These are phyloP conservation scores for Actinia equina DNA, from an alignment of 64 coral and sea anemone genomes.

Conservation along the genomic window DNA sequence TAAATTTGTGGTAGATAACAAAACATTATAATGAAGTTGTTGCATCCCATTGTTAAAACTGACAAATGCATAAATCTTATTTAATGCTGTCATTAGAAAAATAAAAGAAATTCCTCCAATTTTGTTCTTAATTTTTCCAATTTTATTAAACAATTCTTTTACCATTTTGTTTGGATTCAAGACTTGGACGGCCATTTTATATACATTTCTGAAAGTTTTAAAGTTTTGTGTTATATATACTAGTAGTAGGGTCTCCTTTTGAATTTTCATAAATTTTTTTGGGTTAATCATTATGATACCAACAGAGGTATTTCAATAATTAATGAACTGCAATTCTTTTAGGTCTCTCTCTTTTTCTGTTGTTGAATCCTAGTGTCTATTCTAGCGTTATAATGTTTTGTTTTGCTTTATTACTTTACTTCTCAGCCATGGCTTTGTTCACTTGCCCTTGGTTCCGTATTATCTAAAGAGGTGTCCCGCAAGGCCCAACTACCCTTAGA, in stretches of 20 bases:
- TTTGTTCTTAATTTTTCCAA: background rate
- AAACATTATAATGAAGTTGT: too few species aligned
- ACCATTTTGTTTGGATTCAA: background rate
- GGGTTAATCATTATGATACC: background rate
- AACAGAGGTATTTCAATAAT: background rate
- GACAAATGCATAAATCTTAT: too few species aligned
- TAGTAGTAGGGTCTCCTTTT: background rate
- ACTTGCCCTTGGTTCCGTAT: background rate
- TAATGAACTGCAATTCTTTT: background rate
- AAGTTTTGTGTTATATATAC: background rate
- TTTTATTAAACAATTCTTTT: background rate
- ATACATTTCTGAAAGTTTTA: background rate
- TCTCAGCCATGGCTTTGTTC: background rate
- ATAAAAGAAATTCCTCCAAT: too few species aligned
- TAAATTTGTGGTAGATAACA: too few species aligned
- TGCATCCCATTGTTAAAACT: too few species aligned
- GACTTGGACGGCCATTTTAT: background rate
- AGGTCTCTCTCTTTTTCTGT: background rate
- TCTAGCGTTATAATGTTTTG: background rate
- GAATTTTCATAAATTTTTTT: background rate
- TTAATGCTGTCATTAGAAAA: too few species aligned
- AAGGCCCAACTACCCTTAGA: background rate
- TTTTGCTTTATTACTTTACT: slow-evolving; percentile 6
- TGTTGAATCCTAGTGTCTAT: background rate
- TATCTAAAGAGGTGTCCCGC: background rate